phyloP scores from a whole-genome alignment of 2,113 vertebrate genomes.

The rat (Rattus norvegicus) region DNA sequence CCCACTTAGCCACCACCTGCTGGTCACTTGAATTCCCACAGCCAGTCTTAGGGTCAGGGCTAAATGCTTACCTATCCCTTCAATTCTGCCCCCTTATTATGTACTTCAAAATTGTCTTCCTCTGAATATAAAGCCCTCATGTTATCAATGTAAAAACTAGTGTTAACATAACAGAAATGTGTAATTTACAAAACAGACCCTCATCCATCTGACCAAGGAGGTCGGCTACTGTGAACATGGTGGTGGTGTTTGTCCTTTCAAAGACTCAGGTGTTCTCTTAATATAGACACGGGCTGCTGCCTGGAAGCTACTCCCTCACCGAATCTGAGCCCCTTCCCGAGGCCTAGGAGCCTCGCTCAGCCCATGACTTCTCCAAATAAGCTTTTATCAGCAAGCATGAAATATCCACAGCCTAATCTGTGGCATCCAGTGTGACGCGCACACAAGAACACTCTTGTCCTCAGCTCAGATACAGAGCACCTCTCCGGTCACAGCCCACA shows the following conservation, averaged over 20 bases:
- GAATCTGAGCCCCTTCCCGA: not conserved
- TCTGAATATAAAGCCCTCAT: not conserved
- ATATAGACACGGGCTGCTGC: not conserved
- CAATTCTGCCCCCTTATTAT: not conserved
- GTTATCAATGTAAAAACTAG: not conserved
- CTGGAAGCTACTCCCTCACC: not conserved
- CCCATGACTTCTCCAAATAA: constrained; percentile 24
- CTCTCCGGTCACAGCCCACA: constrained; percentile 36
- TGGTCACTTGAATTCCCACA: not conserved
- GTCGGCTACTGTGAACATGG: not conserved
- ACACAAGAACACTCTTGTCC: constrained; percentile 15
- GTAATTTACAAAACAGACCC: not conserved
- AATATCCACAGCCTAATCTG: not conserved
- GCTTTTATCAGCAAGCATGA: not conserved
- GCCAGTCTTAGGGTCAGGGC: too few species aligned
- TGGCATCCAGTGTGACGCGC: not conserved
- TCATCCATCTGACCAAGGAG: not conserved
- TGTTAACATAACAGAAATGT: not conserved
- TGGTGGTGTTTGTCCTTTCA: not conserved
- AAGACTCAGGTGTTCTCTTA: not conserved
- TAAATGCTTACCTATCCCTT: too few species aligned
- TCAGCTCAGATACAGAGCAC: constrained; percentile 21
- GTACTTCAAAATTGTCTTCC: not conserved
- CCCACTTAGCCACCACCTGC: not conserved
- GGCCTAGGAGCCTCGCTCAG: not conserved